A percentile compares a stretch with the other conserved stretches of the same genome.
Evolutionary conservation across 37 sponge, comb jelly and placozoan species (phyloP).

Genomic region (Beroe forskalii): DNA sequence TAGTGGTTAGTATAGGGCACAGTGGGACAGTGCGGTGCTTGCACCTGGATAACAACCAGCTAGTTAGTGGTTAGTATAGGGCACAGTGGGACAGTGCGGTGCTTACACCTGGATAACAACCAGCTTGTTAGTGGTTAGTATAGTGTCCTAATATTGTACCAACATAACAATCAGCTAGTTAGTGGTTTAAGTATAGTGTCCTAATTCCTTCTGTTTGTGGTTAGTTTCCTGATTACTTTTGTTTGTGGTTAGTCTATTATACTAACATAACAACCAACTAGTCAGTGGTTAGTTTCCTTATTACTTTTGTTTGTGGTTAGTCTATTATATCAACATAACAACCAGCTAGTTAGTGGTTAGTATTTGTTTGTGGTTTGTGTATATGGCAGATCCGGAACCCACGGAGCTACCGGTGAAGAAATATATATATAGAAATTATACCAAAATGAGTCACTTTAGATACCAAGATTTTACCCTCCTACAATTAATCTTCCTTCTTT

Average conservation of each 20-base stretch:
- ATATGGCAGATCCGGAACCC: too few species aligned
- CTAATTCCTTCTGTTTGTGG: neutral
- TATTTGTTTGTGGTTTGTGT: too few species aligned
- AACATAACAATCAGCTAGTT: neutral
- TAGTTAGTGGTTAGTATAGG: slow-evolving; percentile 77
- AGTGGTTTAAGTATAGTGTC: neutral
- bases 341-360: neutral
- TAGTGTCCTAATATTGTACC: neutral
- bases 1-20: slow-evolving; percentile 71
- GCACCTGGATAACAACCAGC: slow-evolving; percentile 82
- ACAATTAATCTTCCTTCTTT: too few species aligned
- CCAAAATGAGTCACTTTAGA: too few species aligned
- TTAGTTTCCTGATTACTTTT: neutral
- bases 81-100: neutral
- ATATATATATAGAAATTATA: too few species aligned
- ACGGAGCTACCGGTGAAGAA: too few species aligned
- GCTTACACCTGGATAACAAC: neutral
- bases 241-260: neutral
- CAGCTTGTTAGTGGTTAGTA: neutral
- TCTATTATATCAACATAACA: neutral
- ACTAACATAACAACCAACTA: neutral
- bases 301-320: neutral
- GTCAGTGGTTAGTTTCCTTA: neutral
- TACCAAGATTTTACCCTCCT: too few species aligned
- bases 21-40: slow-evolving; percentile 92